These are phyloP conservation scores for Camponotus fellah DNA, from an alignment of 2,888 invertebrate species.

Conservation along the genomic window DNA sequence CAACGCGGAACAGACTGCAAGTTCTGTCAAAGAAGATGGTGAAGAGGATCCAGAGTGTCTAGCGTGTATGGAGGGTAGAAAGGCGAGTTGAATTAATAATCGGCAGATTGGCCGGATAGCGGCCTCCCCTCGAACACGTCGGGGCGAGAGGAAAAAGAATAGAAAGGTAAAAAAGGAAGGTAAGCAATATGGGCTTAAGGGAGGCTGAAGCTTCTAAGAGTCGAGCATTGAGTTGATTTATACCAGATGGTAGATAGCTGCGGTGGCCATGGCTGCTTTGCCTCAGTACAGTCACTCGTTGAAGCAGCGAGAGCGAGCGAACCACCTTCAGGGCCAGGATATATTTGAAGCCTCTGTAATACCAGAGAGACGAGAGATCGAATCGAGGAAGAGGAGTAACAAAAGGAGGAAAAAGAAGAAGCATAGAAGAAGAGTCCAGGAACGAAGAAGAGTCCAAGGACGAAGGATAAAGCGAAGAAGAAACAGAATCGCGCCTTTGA, in stretches of 20 bases:
- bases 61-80: slow-evolving; percentile 70
- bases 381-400: slow-evolving; percentile 19
- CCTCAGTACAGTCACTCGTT: slow-evolving; percentile 73
- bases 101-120: slow-evolving; percentile 82
- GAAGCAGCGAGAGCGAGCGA: slow-evolving; percentile 66
- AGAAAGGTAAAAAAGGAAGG: slow-evolving; percentile 74
- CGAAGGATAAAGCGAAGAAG: slow-evolving; percentile 42
- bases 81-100: slow-evolving; percentile 84
- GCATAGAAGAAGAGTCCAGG: background rate
- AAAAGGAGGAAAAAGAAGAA: slow-evolving; percentile 47
- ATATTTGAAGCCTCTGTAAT: slow-evolving; percentile 74
- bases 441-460: slow-evolving; percentile 38
- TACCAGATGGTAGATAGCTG: slow-evolving; percentile 85
- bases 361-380: slow-evolving; percentile 58
- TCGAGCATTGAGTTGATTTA: slow-evolving; percentile 85
- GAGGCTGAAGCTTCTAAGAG: slow-evolving; percentile 81
- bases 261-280: slow-evolving; percentile 78
- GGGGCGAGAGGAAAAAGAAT: slow-evolving; percentile 61
- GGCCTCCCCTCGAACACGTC: slow-evolving; percentile 72
- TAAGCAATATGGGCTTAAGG: slow-evolving; percentile 81
- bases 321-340: slow-evolving; percentile 70
- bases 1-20: slow-evolving; percentile 32
- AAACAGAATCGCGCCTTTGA: slow-evolving; percentile 46
- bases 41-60: slow-evolving; percentile 53
- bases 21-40: slow-evolving; percentile 40